A percentile compares a stretch with the other conserved stretches of the same genome.
Conservation (phyloP, 1,140 invertebrate genomes). For the Melitaea cinxia region DNA sequence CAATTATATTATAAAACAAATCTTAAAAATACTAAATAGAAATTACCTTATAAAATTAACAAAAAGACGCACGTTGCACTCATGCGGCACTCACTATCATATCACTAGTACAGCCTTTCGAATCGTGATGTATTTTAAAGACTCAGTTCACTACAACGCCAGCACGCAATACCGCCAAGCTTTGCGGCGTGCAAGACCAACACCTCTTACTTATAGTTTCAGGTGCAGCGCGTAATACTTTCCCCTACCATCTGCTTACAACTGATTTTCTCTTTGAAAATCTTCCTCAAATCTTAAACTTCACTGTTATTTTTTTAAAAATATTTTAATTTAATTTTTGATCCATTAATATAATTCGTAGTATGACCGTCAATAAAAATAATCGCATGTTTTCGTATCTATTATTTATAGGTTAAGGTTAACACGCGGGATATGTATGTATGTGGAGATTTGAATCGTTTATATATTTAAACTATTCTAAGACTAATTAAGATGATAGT, state of each 20-base stretch:
- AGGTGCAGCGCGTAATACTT: constrained; percentile 61
- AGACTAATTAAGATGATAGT: no score
- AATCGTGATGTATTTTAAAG: constrained; percentile 5
- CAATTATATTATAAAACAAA: neutral
- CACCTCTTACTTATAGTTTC: constrained; percentile 72
- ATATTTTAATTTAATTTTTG: neutral
- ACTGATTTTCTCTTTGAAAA: constrained; percentile 39
- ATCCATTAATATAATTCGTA: neutral
- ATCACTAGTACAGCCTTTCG: constrained; percentile 1
- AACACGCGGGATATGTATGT: no score
- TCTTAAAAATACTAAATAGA: neutral
- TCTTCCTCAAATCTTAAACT: constrained; percentile 1
- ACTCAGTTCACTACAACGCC: constrained; percentile 5
- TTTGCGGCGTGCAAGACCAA: constrained; percentile 18
- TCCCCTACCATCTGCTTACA: constrained; percentile 56
- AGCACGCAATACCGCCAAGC: constrained; percentile 16
- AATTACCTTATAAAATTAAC: neutral
- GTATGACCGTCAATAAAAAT: neutral
- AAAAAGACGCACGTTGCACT: constrained; percentile 15
- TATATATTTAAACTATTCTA: no score
- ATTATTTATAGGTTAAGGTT: no score
- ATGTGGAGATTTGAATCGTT: no score
- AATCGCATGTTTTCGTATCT: no score
- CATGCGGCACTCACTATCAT: constrained; percentile 17
- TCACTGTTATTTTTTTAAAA: no score